Evolutionary conservation across 1,140 invertebrate genomes (phyloP).

Genomic region (Trachymyrmex septentrionalis): DNA sequence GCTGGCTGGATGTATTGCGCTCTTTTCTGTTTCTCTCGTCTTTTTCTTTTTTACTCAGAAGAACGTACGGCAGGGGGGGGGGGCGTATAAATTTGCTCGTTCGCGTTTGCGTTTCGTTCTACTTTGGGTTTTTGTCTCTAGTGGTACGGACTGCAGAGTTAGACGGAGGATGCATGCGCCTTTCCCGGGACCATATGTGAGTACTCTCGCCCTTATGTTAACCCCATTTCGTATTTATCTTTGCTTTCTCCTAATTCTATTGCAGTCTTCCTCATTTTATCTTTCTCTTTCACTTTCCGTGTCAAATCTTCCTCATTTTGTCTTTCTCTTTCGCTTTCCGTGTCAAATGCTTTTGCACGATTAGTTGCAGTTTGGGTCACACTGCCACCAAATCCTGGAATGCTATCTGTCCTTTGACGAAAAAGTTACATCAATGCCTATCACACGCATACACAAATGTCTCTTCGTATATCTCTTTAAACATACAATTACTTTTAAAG

Average conservation of each 20-base stretch:
- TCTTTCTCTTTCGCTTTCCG: constrained; percentile 34
- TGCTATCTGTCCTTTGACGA: constrained; percentile 12
- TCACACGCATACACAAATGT: constrained; percentile 10
- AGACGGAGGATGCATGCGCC: constrained; percentile 87
- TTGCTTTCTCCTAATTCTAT: constrained; percentile 28
- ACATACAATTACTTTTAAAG: neutral
- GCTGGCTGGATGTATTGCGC: constrained; percentile 81
- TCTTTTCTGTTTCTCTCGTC: constrained; percentile 62
- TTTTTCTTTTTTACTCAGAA: constrained; percentile 67
- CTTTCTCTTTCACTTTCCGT: constrained; percentile 29
- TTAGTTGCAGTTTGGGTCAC: neutral
- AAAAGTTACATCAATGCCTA: constrained; percentile 22
- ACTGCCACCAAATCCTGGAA: constrained; percentile 14
- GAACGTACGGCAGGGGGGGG: constrained; percentile 58
- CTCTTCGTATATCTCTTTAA: neutral
- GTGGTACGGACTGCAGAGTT: constrained; percentile 87
- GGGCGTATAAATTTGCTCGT: constrained; percentile 73
- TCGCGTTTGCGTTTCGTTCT: constrained; percentile 81
- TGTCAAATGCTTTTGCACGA: constrained; percentile 48
- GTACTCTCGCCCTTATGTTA: constrained; percentile 83
- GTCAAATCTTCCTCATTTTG: constrained; percentile 16
- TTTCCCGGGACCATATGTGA: constrained; percentile 86
- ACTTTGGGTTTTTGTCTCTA: constrained; percentile 86
- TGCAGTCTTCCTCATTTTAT: neutral
- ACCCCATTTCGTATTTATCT: constrained; percentile 53